Evolutionary conservation across 2,888 invertebrate species (phyloP), one percentile per base, ranked within the genome.

Genomic region (Harmothoe impar): DNA sequence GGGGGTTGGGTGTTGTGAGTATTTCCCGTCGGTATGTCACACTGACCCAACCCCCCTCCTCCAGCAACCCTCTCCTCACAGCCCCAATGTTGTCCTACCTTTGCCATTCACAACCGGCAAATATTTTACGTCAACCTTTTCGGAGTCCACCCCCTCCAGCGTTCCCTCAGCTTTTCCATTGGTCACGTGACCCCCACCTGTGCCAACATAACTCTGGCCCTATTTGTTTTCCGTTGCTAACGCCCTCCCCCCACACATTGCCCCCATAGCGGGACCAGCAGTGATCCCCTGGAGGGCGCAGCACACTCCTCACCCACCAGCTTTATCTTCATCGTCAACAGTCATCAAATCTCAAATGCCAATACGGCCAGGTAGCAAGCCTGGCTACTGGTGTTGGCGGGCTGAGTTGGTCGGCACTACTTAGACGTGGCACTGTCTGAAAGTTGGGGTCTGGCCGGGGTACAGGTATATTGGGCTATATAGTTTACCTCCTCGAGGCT

Each of bases 51-150:
- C 78, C 35, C 33, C 78, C n/a, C 35, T 25, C 62, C 20, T n/a
- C 62, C n/a, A 62, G 7, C n/a, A n/a, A 1, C 15, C 23, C 20
- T 84, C n/a, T 23, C 84, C 84, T 51, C 23, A 29, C 35, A 20
- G n/a, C 35, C 35, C 35, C 31, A 33, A 20, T 78, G 78, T 78
- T 78, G 78, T 84, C 29, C 29, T 35, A 31, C 20, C 84, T 29
- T 72, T 7, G n/a, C 43, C 43, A 84, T 84, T 84, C 84, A 84
- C 43, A 17, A 23, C 15, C 84, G 51, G 84, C 84, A 84, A 84
- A 84, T 84, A 84, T 84, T 84, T 84, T 84, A 84, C 84, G 84
- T 51, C 84, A 84, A 72, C 72, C 72, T 62, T 62, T 62, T 62
- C 62, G 25, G 62, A 62, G 72, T 3, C 72, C 84, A 0, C n/a